Evolutionary conservation across 2,888 invertebrate species (phyloP).

Genomic region (Falcaria lacertinaria): DNA sequence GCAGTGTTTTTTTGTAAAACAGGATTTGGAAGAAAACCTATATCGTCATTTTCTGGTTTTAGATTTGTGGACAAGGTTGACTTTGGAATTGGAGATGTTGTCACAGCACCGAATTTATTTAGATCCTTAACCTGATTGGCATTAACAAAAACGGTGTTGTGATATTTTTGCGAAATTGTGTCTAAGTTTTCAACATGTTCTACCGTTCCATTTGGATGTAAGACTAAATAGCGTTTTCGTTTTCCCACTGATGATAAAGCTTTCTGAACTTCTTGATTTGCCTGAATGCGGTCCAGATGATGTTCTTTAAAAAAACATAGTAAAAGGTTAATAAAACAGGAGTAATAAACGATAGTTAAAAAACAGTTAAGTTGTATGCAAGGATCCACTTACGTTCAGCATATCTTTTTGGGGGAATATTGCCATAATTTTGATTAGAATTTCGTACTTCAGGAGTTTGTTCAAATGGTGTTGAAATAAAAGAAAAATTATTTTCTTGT

Average conservation of each 20-base stretch:
- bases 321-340: background rate
- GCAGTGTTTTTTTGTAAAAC: background rate
- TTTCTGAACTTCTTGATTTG: conserved; percentile 9
- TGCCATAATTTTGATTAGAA: no score
- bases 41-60: background rate
- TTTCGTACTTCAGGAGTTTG: no score
- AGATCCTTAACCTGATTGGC: background rate
- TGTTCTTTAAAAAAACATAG: background rate
- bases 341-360: no score
- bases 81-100: background rate
- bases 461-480: no score
- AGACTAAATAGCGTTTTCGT: conserved; percentile 31
- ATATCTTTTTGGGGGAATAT: background rate
- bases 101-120: background rate
- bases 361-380: no score
- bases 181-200: conserved; percentile 38
- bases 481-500: no score
- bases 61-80: background rate
- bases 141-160: conserved; percentile 24
- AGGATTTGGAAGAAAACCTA: background rate
- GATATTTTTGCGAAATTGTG: conserved; percentile 20
- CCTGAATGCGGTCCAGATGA: background rate
- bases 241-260: conserved; percentile 19
- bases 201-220: conserved; percentile 41
- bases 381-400: background rate